phyloP scores from a whole-genome alignment of 1,140 invertebrate species.

The Dendrolimus kikuchii region DNA sequence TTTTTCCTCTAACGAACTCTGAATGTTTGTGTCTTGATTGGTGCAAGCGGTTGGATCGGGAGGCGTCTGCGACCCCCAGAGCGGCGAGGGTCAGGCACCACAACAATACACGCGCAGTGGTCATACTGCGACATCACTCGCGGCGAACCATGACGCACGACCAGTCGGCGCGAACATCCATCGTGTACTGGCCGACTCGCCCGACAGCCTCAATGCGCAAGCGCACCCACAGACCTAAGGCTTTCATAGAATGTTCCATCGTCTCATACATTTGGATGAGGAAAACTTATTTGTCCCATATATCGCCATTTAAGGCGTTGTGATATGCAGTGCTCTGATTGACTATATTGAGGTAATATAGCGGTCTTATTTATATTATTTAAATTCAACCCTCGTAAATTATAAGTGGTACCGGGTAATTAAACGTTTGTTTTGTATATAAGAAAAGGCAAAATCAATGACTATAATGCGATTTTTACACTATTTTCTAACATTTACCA shows the following conservation, averaged over 20 bases:
- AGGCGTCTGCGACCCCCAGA: conserved; percentile 31
- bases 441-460: too few species aligned
- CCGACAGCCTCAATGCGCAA: conserved; percentile 25
- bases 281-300: conserved; percentile 6
- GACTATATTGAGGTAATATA: too few species aligned
- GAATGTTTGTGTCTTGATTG: conserved; percentile 50
- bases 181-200: conserved; percentile 53
- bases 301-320: too few species aligned
- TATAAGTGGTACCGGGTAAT: too few species aligned
- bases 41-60: conserved; percentile 34
- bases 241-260: conserved; percentile 16
- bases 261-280: conserved; percentile 21
- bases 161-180: conserved; percentile 50
- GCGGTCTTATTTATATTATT: too few species aligned
- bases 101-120: conserved; percentile 47
- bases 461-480: too few species aligned
- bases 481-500: too few species aligned
- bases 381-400: too few species aligned
- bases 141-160: conserved; percentile 40
- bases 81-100: conserved; percentile 46
- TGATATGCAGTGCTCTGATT: too few species aligned
- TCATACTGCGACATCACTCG: conserved; percentile 67
- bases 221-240: conserved; percentile 37
- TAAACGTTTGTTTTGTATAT: too few species aligned
- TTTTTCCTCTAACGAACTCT: conserved; percentile 67